Conservation (phyloP, 1,140 invertebrate species). For the Drosophila lini region DNA sequence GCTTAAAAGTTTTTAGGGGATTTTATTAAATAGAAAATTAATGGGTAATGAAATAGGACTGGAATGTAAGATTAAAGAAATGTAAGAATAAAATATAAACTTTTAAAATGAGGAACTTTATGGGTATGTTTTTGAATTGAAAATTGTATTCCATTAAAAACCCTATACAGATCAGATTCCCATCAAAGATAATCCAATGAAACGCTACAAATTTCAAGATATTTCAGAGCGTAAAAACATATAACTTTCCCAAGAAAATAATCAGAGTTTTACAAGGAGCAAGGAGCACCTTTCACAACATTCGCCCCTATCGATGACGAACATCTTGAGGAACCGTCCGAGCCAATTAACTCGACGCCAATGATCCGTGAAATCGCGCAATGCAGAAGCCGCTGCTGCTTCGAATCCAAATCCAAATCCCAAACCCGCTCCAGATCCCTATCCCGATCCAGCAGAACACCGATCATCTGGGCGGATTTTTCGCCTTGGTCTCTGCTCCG, state of each 20-base stretch:
- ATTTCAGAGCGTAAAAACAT: neutral
- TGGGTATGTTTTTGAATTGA: too few species aligned
- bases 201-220: neutral
- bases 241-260: slow-evolving; percentile 16
- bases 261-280: neutral
- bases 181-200: neutral
- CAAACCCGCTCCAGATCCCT: neutral
- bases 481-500: slow-evolving; percentile 61
- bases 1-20: slow-evolving; percentile 1
- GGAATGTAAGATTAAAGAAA: neutral
- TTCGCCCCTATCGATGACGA: slow-evolving; percentile 34
- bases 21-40: neutral
- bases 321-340: slow-evolving; percentile 29
- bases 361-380: slow-evolving; percentile 74
- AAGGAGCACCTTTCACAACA: slow-evolving; percentile 13
- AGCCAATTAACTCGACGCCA: slow-evolving; percentile 76
- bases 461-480: slow-evolving; percentile 47
- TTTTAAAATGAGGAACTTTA: too few species aligned
- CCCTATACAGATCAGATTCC: neutral
- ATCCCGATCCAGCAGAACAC: slow-evolving; percentile 4
- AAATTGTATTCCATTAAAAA: neutral
- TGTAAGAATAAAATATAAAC: neutral
- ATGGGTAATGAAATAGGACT: too few species aligned
- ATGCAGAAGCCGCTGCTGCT: slow-evolving; percentile 44
- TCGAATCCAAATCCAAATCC: slow-evolving; percentile 2